phyloP scores from a whole-genome alignment of 1,140 invertebrate species.

The Eciton burchellii region DNA sequence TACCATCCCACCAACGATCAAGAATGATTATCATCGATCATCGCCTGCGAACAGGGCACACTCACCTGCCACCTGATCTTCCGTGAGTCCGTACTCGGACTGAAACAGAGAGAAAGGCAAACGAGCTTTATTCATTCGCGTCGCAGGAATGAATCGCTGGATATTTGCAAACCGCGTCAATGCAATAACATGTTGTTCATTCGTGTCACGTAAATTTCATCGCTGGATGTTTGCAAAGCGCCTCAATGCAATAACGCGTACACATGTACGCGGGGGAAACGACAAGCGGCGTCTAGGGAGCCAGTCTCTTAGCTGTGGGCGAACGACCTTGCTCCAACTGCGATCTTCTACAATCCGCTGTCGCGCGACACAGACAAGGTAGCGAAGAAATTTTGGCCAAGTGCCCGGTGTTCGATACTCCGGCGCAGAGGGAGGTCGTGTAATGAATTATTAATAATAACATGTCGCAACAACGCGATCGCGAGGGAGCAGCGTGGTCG shows the following conservation, averaged over 20 bases:
- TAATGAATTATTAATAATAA: slow-evolving; percentile 78
- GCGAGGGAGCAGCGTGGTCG: slow-evolving; percentile 18
- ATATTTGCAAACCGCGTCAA: neutral
- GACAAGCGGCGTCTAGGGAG: neutral
- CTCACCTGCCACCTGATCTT: slow-evolving; percentile 93
- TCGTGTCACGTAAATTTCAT: neutral
- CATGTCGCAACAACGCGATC: slow-evolving; percentile 46
- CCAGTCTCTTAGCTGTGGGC: neutral
- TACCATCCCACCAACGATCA: too few species aligned
- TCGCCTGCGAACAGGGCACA: slow-evolving; percentile 43
- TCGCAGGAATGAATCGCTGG: neutral
- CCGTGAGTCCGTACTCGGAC: slow-evolving; percentile 94
- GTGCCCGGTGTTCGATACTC: slow-evolving; percentile 67
- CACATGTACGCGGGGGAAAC: neutral
- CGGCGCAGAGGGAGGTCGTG: slow-evolving; percentile 68
- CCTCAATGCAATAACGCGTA: neutral
- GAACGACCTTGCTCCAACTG: slow-evolving; percentile 31
- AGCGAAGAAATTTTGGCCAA: slow-evolving; percentile 67
- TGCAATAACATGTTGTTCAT: neutral
- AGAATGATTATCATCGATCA: too few species aligned
- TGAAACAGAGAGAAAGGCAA: slow-evolving; percentile 85
- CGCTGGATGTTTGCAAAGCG: neutral
- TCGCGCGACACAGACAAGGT: slow-evolving; percentile 37
- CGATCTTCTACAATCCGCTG: slow-evolving; percentile 11
- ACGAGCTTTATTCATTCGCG: slow-evolving; percentile 4